These are phyloP conservation scores for Cremastinae sp. DNA, from an alignment of 2,888 invertebrate genomes.

Conservation along the genomic window DNA sequence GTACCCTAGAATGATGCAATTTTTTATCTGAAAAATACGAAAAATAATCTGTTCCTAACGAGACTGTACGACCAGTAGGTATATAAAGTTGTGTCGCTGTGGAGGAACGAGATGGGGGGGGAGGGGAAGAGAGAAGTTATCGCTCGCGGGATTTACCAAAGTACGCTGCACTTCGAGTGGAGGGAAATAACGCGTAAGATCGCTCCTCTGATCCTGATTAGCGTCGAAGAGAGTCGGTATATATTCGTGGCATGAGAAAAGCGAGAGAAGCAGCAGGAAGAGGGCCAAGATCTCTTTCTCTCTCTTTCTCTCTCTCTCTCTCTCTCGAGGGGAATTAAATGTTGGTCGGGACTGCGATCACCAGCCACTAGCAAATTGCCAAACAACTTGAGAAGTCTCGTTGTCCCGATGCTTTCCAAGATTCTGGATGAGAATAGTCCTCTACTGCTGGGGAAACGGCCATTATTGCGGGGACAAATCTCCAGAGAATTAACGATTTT, in stretches of 20 bases:
- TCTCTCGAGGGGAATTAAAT: constrained; percentile 59
- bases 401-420: constrained; percentile 43
- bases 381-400: constrained; percentile 61
- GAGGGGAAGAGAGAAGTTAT: constrained; percentile 60
- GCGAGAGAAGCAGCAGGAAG: constrained; percentile 14
- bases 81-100: too few species aligned
- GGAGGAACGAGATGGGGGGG: too few species aligned
- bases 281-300: constrained; percentile 37
- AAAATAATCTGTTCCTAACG: too few species aligned
- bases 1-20: too few species aligned
- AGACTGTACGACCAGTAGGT: too few species aligned
- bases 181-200: constrained; percentile 27
- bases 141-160: constrained; percentile 59
- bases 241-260: too few species aligned
- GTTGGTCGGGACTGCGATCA: constrained; percentile 34
- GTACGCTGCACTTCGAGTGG: constrained; percentile 51
- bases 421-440: neutral
- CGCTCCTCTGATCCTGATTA: constrained; percentile 52
- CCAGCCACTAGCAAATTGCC: constrained; percentile 56
- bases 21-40: too few species aligned
- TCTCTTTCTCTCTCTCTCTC: too few species aligned
- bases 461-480: constrained; percentile 5
- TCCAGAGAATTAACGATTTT: constrained; percentile 21
- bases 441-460: constrained; percentile 3
- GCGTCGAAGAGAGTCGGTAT: constrained; percentile 16